phyloP scores from a whole-genome alignment of 1,140 invertebrate genomes.

The Lepidotrigona ventralis region DNA sequence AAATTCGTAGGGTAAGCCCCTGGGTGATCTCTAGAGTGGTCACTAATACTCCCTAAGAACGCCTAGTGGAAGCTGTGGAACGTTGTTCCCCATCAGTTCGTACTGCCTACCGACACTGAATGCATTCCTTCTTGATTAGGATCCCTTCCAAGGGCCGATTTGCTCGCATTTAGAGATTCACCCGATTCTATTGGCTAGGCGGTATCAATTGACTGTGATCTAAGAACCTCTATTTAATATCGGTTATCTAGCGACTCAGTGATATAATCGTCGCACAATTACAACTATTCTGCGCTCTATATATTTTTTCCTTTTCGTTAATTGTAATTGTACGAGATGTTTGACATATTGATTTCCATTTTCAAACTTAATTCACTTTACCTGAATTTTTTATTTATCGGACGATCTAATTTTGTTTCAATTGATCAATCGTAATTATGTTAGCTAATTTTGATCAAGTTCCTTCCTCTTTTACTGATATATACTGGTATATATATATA shows the following conservation, averaged over 20 bases:
- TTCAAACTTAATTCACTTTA: too few relatives aligned
- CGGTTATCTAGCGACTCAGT: neutral
- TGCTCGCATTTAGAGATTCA: conserved; percentile 69
- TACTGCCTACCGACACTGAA: conserved; percentile 70
- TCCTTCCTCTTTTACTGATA: too few relatives aligned
- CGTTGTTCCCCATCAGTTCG: conserved; percentile 65
- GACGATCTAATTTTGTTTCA: too few relatives aligned
- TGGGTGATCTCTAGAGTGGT: conserved; percentile 76
- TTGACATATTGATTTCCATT: too few relatives aligned
- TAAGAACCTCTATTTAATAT: conserved; percentile 36
- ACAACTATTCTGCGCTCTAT: neutral
- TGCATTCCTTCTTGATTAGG: conserved; percentile 76
- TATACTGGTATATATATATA: too few relatives aligned
- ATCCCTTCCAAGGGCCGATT: conserved; percentile 65
- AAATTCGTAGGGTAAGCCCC: conserved; percentile 72
- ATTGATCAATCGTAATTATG: too few relatives aligned
- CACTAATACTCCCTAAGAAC: conserved; percentile 78
- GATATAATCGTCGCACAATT: neutral
- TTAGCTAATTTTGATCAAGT: too few relatives aligned
- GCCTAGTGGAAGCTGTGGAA: conserved; percentile 71
- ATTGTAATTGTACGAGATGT: too few relatives aligned
- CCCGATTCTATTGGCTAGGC: conserved; percentile 42
- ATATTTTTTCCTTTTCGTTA: too few relatives aligned
- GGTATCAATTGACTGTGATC: conserved; percentile 42
- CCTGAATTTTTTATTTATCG: too few relatives aligned